Evolutionary conservation across 2,113 vertebrate species (phyloP).

Genomic region (Garra rufa): DNA sequence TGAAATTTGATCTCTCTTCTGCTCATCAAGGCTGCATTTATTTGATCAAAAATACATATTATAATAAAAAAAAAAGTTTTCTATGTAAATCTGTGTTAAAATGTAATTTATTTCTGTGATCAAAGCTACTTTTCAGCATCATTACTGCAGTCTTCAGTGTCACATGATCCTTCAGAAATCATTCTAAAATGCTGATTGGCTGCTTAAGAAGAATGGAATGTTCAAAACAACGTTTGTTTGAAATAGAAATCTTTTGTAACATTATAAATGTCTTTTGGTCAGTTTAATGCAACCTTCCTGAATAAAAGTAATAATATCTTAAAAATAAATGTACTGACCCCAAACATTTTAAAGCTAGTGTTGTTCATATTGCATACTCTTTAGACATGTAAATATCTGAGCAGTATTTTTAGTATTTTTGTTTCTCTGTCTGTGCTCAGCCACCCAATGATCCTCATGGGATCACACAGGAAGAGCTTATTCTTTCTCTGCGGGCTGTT

Average conservation of each 20-base stretch:
- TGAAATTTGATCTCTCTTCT: not conserved
- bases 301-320: too few relatives aligned
- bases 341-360: too few relatives aligned
- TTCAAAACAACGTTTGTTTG: too few relatives aligned
- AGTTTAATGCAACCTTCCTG: too few relatives aligned
- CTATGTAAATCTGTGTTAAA: not conserved
- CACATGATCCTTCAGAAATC: too few relatives aligned
- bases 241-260: not conserved
- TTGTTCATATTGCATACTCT: not conserved
- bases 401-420: not conserved
- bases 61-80: too few relatives aligned
- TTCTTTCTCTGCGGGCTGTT: slow-evolving; percentile 84
- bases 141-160: too few relatives aligned
- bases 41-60: not conserved
- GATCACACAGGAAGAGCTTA: slow-evolving; percentile 90
- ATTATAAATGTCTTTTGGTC: not conserved
- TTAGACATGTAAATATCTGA: not conserved
- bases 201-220: not conserved
- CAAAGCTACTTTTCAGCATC: not conserved
- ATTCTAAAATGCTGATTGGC: too few relatives aligned
- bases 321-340: too few relatives aligned
- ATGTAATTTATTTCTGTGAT: not conserved
- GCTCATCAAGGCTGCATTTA: not conserved
- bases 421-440: slow-evolving; percentile 68
- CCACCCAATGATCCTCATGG: slow-evolving; percentile 91